Base-by-base conservation (phyloP, 2,113 vertebrate species). In the Mus pahari region DNA sequence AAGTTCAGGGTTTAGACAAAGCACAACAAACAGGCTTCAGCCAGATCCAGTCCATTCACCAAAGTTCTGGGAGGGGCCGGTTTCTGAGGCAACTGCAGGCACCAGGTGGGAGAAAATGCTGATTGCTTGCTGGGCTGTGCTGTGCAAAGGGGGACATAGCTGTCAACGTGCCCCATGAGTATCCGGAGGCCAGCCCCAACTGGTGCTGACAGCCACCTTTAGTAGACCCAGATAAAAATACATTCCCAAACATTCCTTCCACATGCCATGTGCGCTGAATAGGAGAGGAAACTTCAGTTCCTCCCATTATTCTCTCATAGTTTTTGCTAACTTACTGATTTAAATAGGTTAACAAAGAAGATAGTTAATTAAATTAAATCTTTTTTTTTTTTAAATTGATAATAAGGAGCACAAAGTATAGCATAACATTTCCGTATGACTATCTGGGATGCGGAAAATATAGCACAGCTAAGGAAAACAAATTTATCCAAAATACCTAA, bases 401-500 rank as follows among this genome's bases (percentile, higher is more conserved):
- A 24, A 36, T 17, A 75, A 87, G 31, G 7, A 90, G 3, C 36
- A 93, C 31, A 33, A 84, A 93, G 93, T 10, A 50, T 39, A 62
- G 58, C 20, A 50, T 64, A 58, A 48, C 7, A 36, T 68, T 55
- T 78, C 33, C 70, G 33, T 24, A 36, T 92, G 66, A 24, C 45
- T 31, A 4, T 77, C 48, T 70, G 17, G 45, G 73, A 33, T 75
- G 58, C 36, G 19, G 81, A 74, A 68, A 82, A 20, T 16, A 71
- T 33, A 77, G 26, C 45, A 48, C 19, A 66, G 68, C 71, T 36
- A 3, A 26, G 48, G 2, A 60, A n/a, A 71, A 31, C n/a, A 22
- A 70, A 92, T 77, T 73, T 66, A 86, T 53, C 90, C 39, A 79
- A 87, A 81, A 39, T 66, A 89, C 60, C 81, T 60, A n/a, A 79